Percentiles rank a stretch among this genome's conserved stretches.
Conservation (phyloP, 2,113 vertebrate species). For the Zeus faber region DNA sequence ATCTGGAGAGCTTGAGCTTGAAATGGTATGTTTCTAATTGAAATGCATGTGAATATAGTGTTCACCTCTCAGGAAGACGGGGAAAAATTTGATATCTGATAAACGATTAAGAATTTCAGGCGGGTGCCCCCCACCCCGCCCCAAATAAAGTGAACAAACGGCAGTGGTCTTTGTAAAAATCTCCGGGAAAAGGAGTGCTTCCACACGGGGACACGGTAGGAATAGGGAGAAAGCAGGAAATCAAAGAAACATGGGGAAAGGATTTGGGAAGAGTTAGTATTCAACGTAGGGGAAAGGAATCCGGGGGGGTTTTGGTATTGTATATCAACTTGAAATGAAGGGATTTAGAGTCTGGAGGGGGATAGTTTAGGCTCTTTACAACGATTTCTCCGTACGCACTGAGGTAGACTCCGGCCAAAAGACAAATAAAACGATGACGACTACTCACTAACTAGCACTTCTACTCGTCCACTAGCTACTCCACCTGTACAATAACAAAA, state of each 20-base stretch:
- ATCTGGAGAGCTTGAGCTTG: not conserved
- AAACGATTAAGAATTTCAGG: too few relatives aligned
- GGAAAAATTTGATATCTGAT: too few relatives aligned
- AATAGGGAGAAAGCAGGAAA: too few relatives aligned
- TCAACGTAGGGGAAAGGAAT: not conserved
- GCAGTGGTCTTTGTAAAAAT: conserved; percentile 1
- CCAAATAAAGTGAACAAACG: not conserved
- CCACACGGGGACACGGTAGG: conserved; percentile 11
- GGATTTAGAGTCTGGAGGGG: conserved; percentile 47
- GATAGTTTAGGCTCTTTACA: conserved; percentile 45
- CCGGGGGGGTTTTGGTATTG: not conserved
- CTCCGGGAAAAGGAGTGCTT: not conserved
- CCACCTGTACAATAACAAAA: conserved; percentile 67
- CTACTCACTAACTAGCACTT: conserved; percentile 51
- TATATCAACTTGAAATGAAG: conserved; percentile 40
- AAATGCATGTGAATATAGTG: too few relatives aligned
- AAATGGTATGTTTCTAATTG: too few relatives aligned
- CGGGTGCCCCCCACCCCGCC: too few relatives aligned
- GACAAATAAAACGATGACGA: conserved; percentile 66
- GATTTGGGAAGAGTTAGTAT: not conserved
- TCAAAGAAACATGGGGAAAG: not conserved
- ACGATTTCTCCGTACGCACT: conserved; percentile 73
- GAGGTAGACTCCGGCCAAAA: conserved; percentile 92
- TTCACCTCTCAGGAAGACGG: too few relatives aligned
- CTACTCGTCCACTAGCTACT: conserved; percentile 60